Evolutionary conservation across 2,797 vertebrate genomes (phyloP).

Genomic region (Uromys caudimaculatus): DNA sequence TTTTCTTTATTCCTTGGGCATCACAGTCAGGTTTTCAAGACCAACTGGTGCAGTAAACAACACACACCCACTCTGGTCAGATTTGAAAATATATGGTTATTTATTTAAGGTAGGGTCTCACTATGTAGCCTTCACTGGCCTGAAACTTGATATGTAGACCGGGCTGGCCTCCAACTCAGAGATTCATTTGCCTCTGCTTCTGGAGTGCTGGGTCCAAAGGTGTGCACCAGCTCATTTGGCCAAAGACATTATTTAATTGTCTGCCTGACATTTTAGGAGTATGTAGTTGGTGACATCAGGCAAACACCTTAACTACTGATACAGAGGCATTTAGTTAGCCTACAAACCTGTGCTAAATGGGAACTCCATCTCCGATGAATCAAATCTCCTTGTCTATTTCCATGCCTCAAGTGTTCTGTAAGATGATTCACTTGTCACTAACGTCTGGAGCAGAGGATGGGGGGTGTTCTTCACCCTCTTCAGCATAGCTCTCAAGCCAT

Average conservation of each 20-base stretch:
- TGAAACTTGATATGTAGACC: not conserved
- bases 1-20: not conserved
- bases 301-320: constrained; percentile 10
- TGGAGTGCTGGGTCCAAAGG: not conserved
- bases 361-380: not conserved
- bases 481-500: not conserved
- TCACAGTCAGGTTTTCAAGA: not conserved
- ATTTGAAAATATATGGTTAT: not conserved
- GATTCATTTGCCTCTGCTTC: not conserved
- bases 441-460: not conserved
- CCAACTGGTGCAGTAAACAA: not conserved
- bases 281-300: not conserved
- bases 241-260: not conserved
- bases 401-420: not conserved
- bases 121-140: not conserved
- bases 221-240: not conserved
- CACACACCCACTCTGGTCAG: not conserved
- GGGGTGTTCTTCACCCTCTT: not conserved
- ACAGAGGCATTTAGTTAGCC: not conserved
- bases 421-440: not conserved
- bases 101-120: not conserved
- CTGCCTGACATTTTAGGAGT: not conserved
- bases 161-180: not conserved
- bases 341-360: not conserved
- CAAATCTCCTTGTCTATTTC: not conserved